Conservation (phyloP, 2,888 invertebrate species). For the Sceliomorpha sp. region DNA sequence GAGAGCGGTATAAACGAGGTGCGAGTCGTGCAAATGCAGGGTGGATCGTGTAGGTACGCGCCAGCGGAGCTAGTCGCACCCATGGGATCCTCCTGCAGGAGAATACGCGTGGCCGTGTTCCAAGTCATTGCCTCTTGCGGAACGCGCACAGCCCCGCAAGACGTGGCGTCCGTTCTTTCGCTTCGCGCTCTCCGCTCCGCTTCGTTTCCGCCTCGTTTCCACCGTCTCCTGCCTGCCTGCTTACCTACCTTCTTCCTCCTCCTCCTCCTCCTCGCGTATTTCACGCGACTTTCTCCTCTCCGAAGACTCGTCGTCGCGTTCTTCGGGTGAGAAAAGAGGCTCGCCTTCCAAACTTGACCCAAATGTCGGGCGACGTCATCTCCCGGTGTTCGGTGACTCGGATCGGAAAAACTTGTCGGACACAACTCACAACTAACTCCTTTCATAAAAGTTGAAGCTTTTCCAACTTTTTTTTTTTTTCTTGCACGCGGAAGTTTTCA, state of each 20-base stretch:
- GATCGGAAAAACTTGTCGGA: conserved; percentile 42
- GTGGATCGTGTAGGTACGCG: too few relatives aligned
- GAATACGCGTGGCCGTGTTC: conserved; percentile 8
- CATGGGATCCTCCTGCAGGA: conserved; percentile 1
- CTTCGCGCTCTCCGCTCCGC: too few relatives aligned
- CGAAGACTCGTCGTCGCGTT: conserved; percentile 34
- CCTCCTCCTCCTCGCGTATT: conserved; percentile 21
- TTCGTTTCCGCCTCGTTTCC: too few relatives aligned
- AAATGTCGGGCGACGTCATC: conserved; percentile 35
- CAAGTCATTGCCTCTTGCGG: conserved; percentile 20
- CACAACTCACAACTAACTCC: conserved; percentile 46
- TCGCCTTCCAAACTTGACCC: conserved; percentile 44
- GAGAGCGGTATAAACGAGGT: too few relatives aligned
- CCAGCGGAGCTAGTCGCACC: not conserved
- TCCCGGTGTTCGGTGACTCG: conserved; percentile 38
- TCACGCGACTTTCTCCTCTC: conserved; percentile 7
- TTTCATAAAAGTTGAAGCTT: conserved; percentile 42
- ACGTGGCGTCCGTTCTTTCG: too few relatives aligned
- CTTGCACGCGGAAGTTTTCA: conserved; percentile 31
- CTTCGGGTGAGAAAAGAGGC: too few relatives aligned
- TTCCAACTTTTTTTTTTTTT: conserved; percentile 46
- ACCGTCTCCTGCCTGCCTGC: too few relatives aligned
- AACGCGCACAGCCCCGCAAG: not conserved
- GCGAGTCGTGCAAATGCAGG: too few relatives aligned
- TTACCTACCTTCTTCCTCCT: too few relatives aligned